Conservation (phyloP, 2,797 vertebrate genomes). For the Muraenolepis orangiensis region DNA sequence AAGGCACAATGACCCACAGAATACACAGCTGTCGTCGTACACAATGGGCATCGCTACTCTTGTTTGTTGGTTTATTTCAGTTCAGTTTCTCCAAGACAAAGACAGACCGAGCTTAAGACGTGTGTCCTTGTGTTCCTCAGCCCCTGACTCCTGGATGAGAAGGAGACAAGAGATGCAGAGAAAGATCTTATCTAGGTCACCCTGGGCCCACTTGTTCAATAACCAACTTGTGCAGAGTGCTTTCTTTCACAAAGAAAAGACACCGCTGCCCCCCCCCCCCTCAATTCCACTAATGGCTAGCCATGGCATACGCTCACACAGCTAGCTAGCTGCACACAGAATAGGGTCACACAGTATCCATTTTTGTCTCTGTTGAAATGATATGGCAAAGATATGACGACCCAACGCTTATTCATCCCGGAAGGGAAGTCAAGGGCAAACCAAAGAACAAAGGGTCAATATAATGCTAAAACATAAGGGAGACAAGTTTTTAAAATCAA, state of each 20-base stretch:
- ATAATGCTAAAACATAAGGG: too few species aligned
- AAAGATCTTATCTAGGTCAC: constrained; percentile 29
- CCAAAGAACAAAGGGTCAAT: neutral
- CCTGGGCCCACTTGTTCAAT: constrained; percentile 33
- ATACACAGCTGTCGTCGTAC: neutral
- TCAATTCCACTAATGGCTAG: neutral
- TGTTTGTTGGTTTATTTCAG: neutral
- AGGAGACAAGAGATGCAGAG: constrained; percentile 1
- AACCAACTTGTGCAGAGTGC: constrained; percentile 13
- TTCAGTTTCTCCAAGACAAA: constrained; percentile 30
- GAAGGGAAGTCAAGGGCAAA: too few species aligned
- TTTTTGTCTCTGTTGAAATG: constrained; percentile 6
- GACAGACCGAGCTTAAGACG: constrained; percentile 16
- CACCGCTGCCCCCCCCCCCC: constrained; percentile 9
- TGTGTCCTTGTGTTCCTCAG: constrained; percentile 20
- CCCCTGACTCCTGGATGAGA: neutral
- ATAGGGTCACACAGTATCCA: constrained; percentile 41
- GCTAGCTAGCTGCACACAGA: constrained; percentile 16
- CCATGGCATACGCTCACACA: constrained; percentile 18
- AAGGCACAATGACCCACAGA: too few species aligned
- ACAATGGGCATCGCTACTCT: neutral
- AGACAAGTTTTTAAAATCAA: too few species aligned
- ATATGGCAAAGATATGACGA: neutral
- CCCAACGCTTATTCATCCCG: neutral
- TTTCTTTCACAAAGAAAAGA: constrained; percentile 3